These are phyloP conservation scores for Varanus komodoensis DNA, from an alignment of 2,113 vertebrate species.

Conservation along the genomic window DNA sequence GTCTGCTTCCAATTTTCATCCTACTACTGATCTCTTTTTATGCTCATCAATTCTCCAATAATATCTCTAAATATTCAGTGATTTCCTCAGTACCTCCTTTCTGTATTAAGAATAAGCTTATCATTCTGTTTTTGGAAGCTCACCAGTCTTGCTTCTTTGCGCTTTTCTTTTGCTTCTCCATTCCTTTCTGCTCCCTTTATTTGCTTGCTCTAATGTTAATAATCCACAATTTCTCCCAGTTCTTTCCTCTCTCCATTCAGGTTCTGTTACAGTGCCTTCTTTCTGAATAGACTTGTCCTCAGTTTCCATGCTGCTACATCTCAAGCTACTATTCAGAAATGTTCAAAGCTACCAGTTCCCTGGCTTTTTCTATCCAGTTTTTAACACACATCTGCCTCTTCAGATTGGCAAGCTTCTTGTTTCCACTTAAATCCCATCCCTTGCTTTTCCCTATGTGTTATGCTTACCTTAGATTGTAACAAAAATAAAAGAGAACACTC, in stretches of 20 bases:
- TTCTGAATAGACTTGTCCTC: background rate
- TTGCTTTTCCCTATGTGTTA: background rate
- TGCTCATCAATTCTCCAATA: background rate
- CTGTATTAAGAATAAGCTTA: background rate
- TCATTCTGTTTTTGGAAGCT: background rate
- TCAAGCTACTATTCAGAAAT: background rate
- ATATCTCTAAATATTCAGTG: background rate
- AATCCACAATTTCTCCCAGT: background rate
- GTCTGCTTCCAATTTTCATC: background rate
- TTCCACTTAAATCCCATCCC: background rate
- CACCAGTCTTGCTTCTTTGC: background rate
- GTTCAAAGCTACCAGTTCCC: background rate
- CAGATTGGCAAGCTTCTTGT: background rate
- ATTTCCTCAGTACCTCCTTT: background rate
- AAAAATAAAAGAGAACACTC: background rate
- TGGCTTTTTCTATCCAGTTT: background rate
- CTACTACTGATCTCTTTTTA: background rate
- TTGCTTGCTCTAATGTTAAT: background rate
- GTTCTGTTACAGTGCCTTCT: background rate
- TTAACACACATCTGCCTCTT: background rate
- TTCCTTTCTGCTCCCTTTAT: background rate
- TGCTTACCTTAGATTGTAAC: background rate
- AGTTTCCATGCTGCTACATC: background rate
- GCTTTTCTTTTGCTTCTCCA: background rate
- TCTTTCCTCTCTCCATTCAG: background rate